These are phyloP conservation scores for Garrulus glandarius DNA, from an alignment of 2,797 vertebrate species.

Conservation along the genomic window DNA sequence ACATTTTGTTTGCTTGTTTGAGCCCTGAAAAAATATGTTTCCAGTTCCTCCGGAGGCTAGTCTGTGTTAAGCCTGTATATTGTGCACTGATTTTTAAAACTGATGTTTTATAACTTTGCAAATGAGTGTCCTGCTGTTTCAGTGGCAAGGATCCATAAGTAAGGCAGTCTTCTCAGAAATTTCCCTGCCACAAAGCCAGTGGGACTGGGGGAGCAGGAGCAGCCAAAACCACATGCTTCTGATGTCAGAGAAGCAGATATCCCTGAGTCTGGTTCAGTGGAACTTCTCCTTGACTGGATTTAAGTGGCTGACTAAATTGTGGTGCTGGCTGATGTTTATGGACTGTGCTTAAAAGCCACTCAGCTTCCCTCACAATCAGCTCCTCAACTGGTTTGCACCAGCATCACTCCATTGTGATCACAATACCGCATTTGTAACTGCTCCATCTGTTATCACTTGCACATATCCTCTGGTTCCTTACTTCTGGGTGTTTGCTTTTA, in stretches of 20 bases:
- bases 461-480: not conserved
- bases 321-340: not conserved
- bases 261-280: not conserved
- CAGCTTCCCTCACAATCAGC: not conserved
- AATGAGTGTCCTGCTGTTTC: conserved; percentile 17
- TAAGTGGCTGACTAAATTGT: not conserved
- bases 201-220: not conserved
- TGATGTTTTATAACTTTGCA: conserved; percentile 46
- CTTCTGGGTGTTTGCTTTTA: not conserved
- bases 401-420: not conserved
- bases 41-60: not conserved
- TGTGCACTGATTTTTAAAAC: conserved; percentile 3
- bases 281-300: not conserved
- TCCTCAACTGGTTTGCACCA: not conserved
- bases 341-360: not conserved
- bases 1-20: conserved; percentile 36
- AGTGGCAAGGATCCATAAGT: not conserved
- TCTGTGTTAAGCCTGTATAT: not conserved
- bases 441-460: not conserved
- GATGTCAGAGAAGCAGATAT: not conserved
- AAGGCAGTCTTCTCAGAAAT: conserved; percentile 16
- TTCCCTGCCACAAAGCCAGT: not conserved
- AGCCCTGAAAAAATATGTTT: conserved; percentile 44
- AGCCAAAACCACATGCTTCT: not conserved
- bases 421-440: not conserved